Evolutionary conservation across 2,888 invertebrate species (phyloP).

Genomic region (Helicoverpa assulta): DNA sequence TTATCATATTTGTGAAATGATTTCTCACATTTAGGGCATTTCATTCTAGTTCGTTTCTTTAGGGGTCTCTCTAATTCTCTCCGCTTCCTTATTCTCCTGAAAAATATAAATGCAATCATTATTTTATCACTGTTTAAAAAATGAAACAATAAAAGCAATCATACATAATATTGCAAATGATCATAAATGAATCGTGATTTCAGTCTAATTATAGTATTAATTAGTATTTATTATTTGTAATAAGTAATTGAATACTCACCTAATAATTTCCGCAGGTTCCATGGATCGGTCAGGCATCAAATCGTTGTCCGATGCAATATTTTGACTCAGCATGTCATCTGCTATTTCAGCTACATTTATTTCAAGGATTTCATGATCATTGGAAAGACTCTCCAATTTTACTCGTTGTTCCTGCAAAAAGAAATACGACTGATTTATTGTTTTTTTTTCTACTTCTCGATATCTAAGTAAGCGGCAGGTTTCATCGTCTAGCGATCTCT

Average conservation of each 20-base stretch:
- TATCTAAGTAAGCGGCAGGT: too few relatives aligned
- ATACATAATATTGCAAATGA: too few relatives aligned
- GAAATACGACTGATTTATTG: not conserved
- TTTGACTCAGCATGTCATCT: constrained; percentile 56
- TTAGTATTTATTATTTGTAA: too few relatives aligned
- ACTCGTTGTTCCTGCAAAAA: constrained; percentile 56
- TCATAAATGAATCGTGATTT: too few relatives aligned
- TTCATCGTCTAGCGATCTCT: not conserved
- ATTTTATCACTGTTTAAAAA: too few relatives aligned
- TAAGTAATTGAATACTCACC: constrained; percentile 25
- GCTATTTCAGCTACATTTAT: constrained; percentile 67
- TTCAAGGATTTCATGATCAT: constrained; percentile 67
- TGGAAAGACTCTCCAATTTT: constrained; percentile 65
- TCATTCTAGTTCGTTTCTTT: constrained; percentile 78
- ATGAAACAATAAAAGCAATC: too few relatives aligned
- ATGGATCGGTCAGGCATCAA: constrained; percentile 38
- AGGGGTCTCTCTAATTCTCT: constrained; percentile 62
- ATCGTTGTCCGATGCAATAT: constrained; percentile 17
- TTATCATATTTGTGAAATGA: constrained; percentile 88
- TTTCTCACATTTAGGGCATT: constrained; percentile 87
- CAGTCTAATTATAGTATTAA: too few relatives aligned
- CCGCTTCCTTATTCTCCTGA: constrained; percentile 71
- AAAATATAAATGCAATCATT: constrained; percentile 4
- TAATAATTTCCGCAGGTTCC: constrained; percentile 60
- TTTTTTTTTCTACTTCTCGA: not conserved